These are phyloP conservation scores for Nowickia ferox DNA, from an alignment of 2,888 invertebrate species.

Conservation along the genomic window DNA sequence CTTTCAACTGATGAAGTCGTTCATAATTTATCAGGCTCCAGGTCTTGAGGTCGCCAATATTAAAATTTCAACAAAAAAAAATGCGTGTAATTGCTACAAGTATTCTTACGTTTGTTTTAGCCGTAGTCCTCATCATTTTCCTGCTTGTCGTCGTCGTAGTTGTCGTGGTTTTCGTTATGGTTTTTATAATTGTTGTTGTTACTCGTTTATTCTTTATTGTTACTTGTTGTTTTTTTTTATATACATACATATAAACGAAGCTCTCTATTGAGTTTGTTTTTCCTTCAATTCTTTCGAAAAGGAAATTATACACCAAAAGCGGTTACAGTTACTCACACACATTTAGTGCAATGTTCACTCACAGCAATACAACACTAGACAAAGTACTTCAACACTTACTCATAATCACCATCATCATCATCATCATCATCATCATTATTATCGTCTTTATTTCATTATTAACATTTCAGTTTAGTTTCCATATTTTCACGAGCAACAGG, in stretches of 20 bases:
- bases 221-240: constrained; percentile 10
- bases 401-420: neutral
- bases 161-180: constrained; percentile 56
- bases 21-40: constrained; percentile 81
- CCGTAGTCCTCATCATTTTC: constrained; percentile 57
- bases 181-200: constrained; percentile 45
- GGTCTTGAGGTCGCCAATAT: constrained; percentile 76
- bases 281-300: constrained; percentile 27
- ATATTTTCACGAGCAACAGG: constrained; percentile 70
- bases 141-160: constrained; percentile 49
- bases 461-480: constrained; percentile 21
- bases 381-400: constrained; percentile 27
- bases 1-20: constrained; percentile 75
- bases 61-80: constrained; percentile 63
- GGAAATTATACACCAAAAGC: constrained; percentile 30
- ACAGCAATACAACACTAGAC: neutral
- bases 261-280: constrained; percentile 52
- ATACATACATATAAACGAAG: constrained; percentile 23
- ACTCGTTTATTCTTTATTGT: constrained; percentile 29
- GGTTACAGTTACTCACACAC: constrained; percentile 27
- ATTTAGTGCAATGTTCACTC: neutral
- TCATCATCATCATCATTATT: constrained; percentile 19
- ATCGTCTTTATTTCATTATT: constrained; percentile 23
- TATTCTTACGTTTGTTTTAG: constrained; percentile 63
- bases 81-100: constrained; percentile 71